Conservation (phyloP, 2,888 invertebrate species). For the Scaeva pyrastri region DNA sequence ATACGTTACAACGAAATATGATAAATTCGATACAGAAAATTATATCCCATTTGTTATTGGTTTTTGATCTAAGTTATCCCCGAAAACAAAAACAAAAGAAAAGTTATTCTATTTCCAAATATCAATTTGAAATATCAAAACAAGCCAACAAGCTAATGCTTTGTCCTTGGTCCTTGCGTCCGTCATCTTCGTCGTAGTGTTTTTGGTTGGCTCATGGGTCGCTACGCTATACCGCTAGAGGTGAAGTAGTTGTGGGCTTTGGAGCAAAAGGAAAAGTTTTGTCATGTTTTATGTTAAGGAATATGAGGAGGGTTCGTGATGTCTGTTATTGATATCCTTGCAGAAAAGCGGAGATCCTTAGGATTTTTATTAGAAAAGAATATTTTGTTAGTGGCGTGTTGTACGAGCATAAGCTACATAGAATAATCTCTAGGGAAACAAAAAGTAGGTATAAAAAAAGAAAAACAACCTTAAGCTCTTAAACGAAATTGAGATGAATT, state of each 20-base stretch:
- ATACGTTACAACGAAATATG: not conserved
- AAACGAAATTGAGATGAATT: conserved; percentile 63
- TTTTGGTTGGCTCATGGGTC: too few species aligned
- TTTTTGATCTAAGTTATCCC: conserved; percentile 39
- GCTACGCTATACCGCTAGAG: too few species aligned
- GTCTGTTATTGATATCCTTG: conserved; percentile 60
- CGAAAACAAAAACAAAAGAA: conserved; percentile 11
- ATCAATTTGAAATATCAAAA: too few species aligned
- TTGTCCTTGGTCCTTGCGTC: too few species aligned
- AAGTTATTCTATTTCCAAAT: not conserved
- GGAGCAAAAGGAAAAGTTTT: not conserved
- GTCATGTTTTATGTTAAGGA: not conserved
- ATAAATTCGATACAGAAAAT: conserved; percentile 15
- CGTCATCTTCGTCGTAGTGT: too few species aligned
- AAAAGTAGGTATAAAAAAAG: not conserved
- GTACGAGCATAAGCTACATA: not conserved
- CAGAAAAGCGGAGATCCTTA: conserved; percentile 1
- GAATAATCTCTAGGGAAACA: conserved; percentile 28
- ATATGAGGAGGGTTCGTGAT: conserved; percentile 26
- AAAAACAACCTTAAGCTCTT: conserved; percentile 34
- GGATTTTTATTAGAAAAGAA: conserved; percentile 32
- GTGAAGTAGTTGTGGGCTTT: too few species aligned
- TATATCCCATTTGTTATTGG: conserved; percentile 63
- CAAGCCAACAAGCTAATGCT: too few species aligned
- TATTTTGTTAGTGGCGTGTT: conserved; percentile 51